Conservation (phyloP, 2,797 vertebrate species). For the Platyrinchus mystaceus region DNA sequence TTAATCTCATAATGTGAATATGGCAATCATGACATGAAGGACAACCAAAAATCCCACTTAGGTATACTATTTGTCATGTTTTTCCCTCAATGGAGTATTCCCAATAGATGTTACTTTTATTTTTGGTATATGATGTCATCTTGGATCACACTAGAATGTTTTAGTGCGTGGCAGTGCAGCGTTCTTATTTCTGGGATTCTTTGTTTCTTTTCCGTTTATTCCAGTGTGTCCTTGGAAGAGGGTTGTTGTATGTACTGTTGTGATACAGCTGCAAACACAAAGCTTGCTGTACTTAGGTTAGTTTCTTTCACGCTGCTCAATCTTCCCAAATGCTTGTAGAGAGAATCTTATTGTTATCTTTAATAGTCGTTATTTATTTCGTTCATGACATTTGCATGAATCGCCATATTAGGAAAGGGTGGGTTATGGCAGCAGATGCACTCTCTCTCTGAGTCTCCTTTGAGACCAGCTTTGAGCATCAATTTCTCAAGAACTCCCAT, state of each 20-base stretch:
- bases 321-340: neutral
- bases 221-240: neutral
- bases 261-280: neutral
- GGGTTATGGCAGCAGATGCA: neutral
- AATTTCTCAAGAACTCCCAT: neutral
- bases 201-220: constrained; percentile 11
- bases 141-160: neutral
- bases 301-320: neutral
- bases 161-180: neutral
- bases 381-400: neutral
- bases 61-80: neutral
- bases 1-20: neutral
- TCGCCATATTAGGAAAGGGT: neutral
- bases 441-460: neutral
- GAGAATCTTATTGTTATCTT: neutral
- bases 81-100: neutral
- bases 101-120: neutral
- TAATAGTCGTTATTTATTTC: neutral
- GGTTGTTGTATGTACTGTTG: neutral
- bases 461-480: neutral
- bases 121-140: neutral
- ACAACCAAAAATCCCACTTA: neutral
- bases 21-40: neutral
- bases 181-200: constrained; percentile 11
- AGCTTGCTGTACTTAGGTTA: neutral